A percentile compares a stretch with the other conserved stretches of the same genome.
These are phyloP conservation scores for Sycophila texana DNA, from an alignment of 2,888 invertebrate species.

Conservation along the genomic window DNA sequence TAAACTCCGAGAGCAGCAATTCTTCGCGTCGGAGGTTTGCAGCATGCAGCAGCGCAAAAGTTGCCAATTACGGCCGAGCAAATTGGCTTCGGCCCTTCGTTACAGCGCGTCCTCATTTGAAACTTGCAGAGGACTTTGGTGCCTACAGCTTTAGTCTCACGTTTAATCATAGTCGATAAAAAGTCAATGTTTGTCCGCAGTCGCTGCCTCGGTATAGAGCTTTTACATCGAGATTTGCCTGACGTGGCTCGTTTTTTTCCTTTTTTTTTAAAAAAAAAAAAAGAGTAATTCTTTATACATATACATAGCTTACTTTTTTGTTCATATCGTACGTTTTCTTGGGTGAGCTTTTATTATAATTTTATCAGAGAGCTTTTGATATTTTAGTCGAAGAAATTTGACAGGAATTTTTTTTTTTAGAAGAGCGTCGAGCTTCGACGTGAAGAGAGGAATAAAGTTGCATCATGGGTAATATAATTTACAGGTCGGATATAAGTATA, in stretches of 20 bases:
- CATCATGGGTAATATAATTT: background rate
- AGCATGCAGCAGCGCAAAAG: constrained; percentile 14
- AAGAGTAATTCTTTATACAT: too few relatives aligned
- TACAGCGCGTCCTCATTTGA: too few relatives aligned
- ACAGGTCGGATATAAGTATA: background rate
- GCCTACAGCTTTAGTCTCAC: background rate
- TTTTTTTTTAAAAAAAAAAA: too few relatives aligned
- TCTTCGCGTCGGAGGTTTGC: background rate
- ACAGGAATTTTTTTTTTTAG: constrained; percentile 13
- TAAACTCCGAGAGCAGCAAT: background rate
- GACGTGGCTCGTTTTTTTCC: too few relatives aligned
- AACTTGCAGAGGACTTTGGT: too few relatives aligned
- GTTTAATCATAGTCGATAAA: background rate
- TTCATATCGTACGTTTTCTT: too few relatives aligned
- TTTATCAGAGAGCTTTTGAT: background rate
- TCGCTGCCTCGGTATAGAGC: background rate
- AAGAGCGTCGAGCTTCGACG: constrained; percentile 10
- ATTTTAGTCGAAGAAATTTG: background rate
- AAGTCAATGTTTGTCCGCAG: constrained; percentile 1
- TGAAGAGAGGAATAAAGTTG: background rate
- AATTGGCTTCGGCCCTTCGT: too few relatives aligned
- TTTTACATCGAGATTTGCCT: too few relatives aligned
- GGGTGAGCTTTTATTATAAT: too few relatives aligned
- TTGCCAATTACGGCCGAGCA: constrained; percentile 20
- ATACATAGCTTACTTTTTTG: too few relatives aligned